phyloP scores from a whole-genome alignment of 2,113 vertebrate genomes.

The Crotalus viridis region DNA sequence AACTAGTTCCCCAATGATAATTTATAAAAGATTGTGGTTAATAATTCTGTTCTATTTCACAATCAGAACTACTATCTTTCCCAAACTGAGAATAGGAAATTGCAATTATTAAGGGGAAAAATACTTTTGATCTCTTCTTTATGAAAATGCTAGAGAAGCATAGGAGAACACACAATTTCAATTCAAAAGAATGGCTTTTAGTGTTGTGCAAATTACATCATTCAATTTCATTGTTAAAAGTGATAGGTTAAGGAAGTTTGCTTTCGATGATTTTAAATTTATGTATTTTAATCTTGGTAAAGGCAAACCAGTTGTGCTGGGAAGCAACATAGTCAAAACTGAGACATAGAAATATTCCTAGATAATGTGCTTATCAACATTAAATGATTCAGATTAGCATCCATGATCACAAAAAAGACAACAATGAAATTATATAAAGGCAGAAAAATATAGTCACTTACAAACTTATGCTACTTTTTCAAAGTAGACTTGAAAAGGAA shows the following conservation, averaged over 20 bases:
- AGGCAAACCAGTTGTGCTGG: background rate
- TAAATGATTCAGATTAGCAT: background rate
- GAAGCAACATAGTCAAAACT: background rate
- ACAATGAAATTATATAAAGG: background rate
- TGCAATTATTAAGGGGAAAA: background rate
- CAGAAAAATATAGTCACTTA: background rate
- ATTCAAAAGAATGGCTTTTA: background rate
- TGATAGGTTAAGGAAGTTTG: background rate
- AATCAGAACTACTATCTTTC: background rate
- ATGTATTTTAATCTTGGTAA: background rate
- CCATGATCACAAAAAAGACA: background rate
- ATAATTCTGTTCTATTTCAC: background rate
- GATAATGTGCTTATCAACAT: background rate
- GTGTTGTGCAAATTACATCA: background rate
- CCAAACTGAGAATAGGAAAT: background rate
- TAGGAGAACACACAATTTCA: background rate
- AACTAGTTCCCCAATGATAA: background rate
- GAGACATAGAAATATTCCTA: background rate
- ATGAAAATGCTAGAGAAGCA: background rate
- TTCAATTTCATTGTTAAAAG: background rate
- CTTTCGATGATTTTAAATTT: background rate
- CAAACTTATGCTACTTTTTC: background rate
- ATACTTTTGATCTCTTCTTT: background rate
- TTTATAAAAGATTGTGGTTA: background rate
- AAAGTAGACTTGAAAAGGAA: background rate